Conservation (phyloP, 2,113 vertebrate species). For the Grantiella picta region DNA sequence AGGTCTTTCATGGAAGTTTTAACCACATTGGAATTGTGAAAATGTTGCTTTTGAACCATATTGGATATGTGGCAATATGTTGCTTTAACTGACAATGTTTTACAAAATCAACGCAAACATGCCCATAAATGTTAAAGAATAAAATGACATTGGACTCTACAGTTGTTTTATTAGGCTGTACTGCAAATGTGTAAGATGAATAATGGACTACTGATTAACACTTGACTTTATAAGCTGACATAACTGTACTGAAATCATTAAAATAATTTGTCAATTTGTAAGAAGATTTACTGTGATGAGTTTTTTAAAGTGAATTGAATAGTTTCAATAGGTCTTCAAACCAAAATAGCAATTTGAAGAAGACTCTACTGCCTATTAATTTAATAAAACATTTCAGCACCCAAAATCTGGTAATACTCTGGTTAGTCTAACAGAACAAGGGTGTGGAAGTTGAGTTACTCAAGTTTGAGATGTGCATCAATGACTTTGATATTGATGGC, state of each 20-base stretch:
- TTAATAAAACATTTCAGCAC: not conserved
- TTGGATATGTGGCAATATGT: not conserved
- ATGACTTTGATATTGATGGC: not conserved
- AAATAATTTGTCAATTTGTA: not conserved
- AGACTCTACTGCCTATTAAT: not conserved
- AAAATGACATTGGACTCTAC: not conserved
- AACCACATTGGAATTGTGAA: not conserved
- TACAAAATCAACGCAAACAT: not conserved
- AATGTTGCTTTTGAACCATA: not conserved
- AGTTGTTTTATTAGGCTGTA: not conserved
- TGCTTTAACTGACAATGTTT: not conserved
- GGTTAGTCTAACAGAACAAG: not conserved
- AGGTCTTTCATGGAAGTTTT: not conserved
- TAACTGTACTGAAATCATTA: not conserved
- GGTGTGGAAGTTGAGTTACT: not conserved
- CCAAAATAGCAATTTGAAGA: not conserved
- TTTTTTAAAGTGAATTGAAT: not conserved
- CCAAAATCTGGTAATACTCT: not conserved
- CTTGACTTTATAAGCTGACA: not conserved
- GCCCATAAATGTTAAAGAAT: not conserved
- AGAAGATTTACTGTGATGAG: not conserved
- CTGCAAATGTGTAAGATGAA: not conserved
- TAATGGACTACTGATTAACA: not conserved
- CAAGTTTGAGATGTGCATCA: not conserved
- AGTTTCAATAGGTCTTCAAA: not conserved